Evolutionary conservation across 2,797 vertebrate species (phyloP), one percentile per base, ranked within the genome.

Genomic region (Rhabdophis nuchalis): DNA sequence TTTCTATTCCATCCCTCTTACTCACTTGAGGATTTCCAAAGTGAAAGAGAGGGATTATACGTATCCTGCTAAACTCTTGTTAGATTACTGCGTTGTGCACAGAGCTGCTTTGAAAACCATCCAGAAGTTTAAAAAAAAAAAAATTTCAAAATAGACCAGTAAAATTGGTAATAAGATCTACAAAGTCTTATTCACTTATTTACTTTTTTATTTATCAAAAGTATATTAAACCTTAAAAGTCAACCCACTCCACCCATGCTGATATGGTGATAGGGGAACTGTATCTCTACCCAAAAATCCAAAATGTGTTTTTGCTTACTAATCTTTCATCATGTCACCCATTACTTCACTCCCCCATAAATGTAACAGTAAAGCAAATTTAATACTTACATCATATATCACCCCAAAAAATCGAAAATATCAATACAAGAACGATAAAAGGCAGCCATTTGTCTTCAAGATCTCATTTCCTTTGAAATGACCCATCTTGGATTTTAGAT

Each of bases 401-500:
- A 46, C 10, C 1, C 18, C 3, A 11, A 4, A 29, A 60, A 94
- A 95, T 92, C 87, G 93, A 94, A 89, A 85, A 91, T 94, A 95
- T 72, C 95, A 72, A 56, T 93, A 92, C 93, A 93, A 92, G 96
- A 94, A 88, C 68, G 88, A 50, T 91, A 93, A 96, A 96, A 95
- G 94, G 96, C 61, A 89, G 92, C 32, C 87, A 89, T 68, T 96
- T 95, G 93, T 96, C 95, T 96, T 93, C 93, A 92, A 92, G 92
- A 89, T 13, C 12, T 1, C 36, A 1, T 94, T 94, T 95, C 89
- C 95, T 96, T 97, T 95, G 95, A 97, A 96, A 95, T 95, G 92
- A 95, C 96, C 96, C 94, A 94, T 52, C 96, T 94, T 92, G 93
- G 93, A 96, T 96, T 96, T 95, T 93, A 93, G 94, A 95, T 96